phyloP scores from a whole-genome alignment of 2,797 vertebrate species.

The Morelia viridis region DNA sequence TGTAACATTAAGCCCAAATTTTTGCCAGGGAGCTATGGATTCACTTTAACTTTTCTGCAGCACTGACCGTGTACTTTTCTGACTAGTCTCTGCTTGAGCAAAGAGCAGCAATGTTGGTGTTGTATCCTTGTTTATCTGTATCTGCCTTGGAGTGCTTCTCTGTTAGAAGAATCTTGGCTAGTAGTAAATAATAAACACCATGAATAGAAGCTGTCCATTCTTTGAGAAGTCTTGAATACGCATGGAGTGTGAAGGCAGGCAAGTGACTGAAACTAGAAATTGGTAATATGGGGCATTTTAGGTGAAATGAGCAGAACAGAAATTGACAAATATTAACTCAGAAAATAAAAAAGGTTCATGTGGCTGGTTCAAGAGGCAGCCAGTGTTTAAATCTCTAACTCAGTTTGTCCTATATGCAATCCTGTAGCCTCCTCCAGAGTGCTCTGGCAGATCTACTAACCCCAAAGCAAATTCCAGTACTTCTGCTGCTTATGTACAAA shows the following conservation, averaged over 20 bases:
- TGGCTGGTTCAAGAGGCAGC: conserved; percentile 19
- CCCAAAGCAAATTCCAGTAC: neutral
- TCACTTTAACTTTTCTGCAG: neutral
- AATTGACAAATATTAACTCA: conserved; percentile 15
- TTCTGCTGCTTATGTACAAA: fast-evolving
- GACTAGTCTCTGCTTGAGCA: neutral
- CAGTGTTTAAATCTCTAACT: neutral
- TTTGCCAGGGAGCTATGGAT: neutral
- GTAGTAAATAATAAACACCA: neutral
- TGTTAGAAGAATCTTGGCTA: neutral
- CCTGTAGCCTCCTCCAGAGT: neutral
- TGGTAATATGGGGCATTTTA: conserved; percentile 12
- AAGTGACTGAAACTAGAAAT: neutral
- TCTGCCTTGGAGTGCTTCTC: neutral
- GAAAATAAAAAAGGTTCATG: conserved; percentile 19
- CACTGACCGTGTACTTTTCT: neutral
- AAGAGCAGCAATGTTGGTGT: neutral
- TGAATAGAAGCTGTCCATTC: neutral
- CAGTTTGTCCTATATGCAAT: neutral
- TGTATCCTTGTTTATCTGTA: neutral
- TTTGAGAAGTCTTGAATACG: neutral
- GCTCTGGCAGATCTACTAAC: neutral
- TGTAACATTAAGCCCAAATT: neutral
- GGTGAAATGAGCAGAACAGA: conserved; percentile 23
- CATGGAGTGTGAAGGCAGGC: neutral